Conservation (phyloP, 2,797 vertebrate genomes). For the Brotula barbata region DNA sequence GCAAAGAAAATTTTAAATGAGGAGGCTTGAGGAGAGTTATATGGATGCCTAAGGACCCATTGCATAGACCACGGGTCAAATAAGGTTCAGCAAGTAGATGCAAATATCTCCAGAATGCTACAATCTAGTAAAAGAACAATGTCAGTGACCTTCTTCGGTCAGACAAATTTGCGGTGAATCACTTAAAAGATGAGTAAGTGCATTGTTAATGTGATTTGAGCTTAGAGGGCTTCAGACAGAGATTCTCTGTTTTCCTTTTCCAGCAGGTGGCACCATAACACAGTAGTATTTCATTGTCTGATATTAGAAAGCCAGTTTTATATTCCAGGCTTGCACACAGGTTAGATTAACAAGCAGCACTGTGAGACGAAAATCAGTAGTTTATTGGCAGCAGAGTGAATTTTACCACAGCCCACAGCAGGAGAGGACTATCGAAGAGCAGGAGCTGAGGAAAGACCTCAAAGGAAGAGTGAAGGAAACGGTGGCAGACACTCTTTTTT, state of each 20-base stretch:
- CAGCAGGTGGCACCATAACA: constrained; percentile 68
- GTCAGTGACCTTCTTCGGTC: no score
- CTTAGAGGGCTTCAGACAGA: constrained; percentile 53
- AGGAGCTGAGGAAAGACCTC: constrained; percentile 58
- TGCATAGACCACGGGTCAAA: no score
- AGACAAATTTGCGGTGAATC: no score
- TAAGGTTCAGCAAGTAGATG: no score
- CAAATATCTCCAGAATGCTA: no score
- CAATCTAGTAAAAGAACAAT: no score
- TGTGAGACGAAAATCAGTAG: constrained; percentile 42
- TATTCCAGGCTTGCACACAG: constrained; percentile 35
- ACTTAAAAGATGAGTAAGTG: neutral
- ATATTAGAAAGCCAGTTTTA: constrained; percentile 23
- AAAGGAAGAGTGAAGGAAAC: constrained; percentile 51
- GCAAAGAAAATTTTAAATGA: no score
- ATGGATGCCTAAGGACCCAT: no score
- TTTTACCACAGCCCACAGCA: constrained; percentile 48
- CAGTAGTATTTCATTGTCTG: constrained; percentile 28
- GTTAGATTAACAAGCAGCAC: constrained; percentile 44
- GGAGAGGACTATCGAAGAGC: constrained; percentile 40
- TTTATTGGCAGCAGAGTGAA: constrained; percentile 48
- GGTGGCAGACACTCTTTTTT: neutral
- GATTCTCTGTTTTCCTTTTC: constrained; percentile 38
- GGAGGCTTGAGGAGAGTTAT: no score
- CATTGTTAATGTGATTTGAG: no score